Conservation (phyloP, 2,113 vertebrate species). For the Murina feae region DNA sequence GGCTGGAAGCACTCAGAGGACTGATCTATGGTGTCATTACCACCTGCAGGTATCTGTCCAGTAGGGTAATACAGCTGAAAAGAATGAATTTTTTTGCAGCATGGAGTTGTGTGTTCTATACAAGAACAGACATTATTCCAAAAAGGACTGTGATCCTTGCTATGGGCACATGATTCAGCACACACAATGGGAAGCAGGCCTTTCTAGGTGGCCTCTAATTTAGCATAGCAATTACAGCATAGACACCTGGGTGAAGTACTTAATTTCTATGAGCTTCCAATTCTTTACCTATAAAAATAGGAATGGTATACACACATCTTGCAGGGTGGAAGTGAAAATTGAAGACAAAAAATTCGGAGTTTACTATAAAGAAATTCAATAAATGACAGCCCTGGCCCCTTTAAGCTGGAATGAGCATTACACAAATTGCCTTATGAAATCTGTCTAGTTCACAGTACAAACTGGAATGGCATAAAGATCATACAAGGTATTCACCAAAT, state of each 20-base stretch:
- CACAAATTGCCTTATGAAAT: neutral
- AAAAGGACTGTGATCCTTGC: neutral
- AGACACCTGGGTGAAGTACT: neutral
- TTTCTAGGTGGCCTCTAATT: neutral
- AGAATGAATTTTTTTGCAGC: neutral
- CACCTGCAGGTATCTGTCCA: neutral
- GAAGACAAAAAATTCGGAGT: neutral
- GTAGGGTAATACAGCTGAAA: neutral
- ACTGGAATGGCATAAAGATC: neutral
- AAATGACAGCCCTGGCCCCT: neutral
- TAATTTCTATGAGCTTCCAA: neutral
- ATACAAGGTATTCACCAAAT: neutral
- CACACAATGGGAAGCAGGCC: neutral
- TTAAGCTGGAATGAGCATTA: neutral
- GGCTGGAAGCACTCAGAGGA: neutral
- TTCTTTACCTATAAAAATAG: neutral
- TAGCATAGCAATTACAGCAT: neutral
- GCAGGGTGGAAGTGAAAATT: neutral
- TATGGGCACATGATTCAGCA: neutral
- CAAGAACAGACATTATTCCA: neutral
- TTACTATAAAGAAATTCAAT: neutral
- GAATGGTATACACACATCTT: neutral
- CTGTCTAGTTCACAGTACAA: conserved; percentile 14
- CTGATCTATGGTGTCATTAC: neutral
- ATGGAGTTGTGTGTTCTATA: neutral